Percentiles rank a stretch among this genome's conserved stretches.
Evolutionary conservation across 92 coral and sea anemone species (phyloP).

Genomic region (Hydrozoanthus gracilis): DNA sequence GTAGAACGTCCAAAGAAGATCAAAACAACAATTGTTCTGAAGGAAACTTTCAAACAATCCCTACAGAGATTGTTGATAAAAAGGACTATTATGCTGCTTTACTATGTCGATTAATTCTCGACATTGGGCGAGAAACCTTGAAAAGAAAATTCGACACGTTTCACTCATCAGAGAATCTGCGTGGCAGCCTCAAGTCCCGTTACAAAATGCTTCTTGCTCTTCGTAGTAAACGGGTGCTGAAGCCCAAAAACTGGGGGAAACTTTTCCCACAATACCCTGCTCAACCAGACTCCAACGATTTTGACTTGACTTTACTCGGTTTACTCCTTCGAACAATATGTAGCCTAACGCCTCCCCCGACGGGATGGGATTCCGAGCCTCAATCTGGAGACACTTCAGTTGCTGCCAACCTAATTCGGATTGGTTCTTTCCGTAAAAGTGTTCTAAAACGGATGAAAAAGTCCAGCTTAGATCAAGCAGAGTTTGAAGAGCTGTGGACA

Average conservation of each 20-base stretch:
- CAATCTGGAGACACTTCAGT: constrained; percentile 18
- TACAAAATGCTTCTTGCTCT: constrained; percentile 34
- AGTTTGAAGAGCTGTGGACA: constrained; percentile 31
- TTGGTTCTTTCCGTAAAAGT: constrained; percentile 2
- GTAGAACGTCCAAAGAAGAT: neutral
- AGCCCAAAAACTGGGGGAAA: constrained; percentile 20
- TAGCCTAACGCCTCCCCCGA: constrained; percentile 35
- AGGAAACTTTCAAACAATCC: neutral
- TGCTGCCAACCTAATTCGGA: constrained; percentile 33
- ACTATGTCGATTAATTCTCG: constrained; percentile 15
- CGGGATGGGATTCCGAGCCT: constrained; percentile 12
- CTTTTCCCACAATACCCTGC: constrained; percentile 41
- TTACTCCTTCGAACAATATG: constrained; percentile 37
- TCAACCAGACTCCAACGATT: constrained; percentile 34
- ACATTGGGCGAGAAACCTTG: constrained; percentile 13
- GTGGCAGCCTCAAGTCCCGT: constrained; percentile 25
- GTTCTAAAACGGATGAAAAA: constrained; percentile 12
- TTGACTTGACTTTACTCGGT: constrained; percentile 20
- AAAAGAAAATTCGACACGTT: constrained; percentile 4
- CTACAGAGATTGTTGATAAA: neutral
- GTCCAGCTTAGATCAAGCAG: neutral
- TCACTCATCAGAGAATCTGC: constrained; percentile 15
- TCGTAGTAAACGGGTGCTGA: constrained; percentile 26
- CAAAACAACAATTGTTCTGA: neutral
- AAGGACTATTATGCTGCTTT: constrained; percentile 21